Base-by-base conservation (phyloP, 2,797 vertebrate species). In the Cyclopterus lumpus region DNA sequence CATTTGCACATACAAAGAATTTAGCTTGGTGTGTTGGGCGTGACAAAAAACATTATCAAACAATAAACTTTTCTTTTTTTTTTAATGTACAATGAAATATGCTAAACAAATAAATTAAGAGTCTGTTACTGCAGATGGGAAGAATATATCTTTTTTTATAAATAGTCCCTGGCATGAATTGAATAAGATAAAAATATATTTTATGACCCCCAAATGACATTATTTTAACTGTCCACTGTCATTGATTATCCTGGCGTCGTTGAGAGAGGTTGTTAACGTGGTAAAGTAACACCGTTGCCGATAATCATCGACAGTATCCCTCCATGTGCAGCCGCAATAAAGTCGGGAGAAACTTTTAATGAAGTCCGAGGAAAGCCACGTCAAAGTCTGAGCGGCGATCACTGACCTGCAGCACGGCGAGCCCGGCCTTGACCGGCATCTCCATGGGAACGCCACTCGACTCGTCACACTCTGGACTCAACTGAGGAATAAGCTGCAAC, bases 331-430 rank as follows among this genome's bases (percentile, higher is more conserved):
- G 38, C 42, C 34, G 22, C 20, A 51, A 49, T 10, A 48, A 5
- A 59, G 8, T 60, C 8, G 8, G 10, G 6, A 28, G 1, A 59
- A 60, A 44, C 34, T 6, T 57, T 0, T 0, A 26, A 11, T n/a
- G 16, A 10, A 61, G n/a, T 12, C 26, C 63, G 8, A 36, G 24
- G 12, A 18, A 18, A 64, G 4, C n/a, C 1, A 8, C n/a, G 12
- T 22, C 2, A 14, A 1, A 28, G 51, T 61, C 7, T 30, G 38
- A 30, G 44, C 1, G 20, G 6, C 1, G 32, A 40, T 11, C 6
- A 67, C 86, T 30, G 36, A 94, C 95, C 94, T 95, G 92, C 62
- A 96, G 84, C 2, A 95, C 72, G 16, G 92, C 82, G 0, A 96
- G 85, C 7, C 90, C 95, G 0, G 94, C 91, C 86, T 77, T 89